A percentile compares a stretch with the other conserved stretches of the same genome.
Conservation (phyloP, 2,888 invertebrate species). For the Megastigmus dorsalis region DNA sequence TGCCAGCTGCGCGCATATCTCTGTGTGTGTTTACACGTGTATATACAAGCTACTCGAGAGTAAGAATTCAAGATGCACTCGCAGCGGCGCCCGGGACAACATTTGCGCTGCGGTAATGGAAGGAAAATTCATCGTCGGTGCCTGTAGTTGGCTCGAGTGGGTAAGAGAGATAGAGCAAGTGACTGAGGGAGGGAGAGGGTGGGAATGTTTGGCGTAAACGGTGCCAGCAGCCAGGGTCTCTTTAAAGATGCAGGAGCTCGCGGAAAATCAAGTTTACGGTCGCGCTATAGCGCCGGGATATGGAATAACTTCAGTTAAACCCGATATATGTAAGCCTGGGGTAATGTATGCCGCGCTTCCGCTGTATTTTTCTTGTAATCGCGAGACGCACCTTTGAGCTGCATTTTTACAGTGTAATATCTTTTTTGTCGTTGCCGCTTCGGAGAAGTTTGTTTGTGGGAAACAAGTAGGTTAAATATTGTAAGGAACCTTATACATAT, state of each 20-base stretch:
- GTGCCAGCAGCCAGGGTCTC: background rate
- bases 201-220: slow-evolving; percentile 1
- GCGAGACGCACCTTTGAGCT: too few species aligned
- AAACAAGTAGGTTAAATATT: too few species aligned
- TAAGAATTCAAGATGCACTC: slow-evolving; percentile 30
- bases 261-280: slow-evolving; percentile 32
- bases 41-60: background rate
- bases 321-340: background rate
- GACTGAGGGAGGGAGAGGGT: background rate
- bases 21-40: background rate
- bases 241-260: slow-evolving; percentile 30
- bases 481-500: too few species aligned
- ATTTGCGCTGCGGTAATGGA: slow-evolving; percentile 43
- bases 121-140: slow-evolving; percentile 39
- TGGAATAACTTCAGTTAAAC: slow-evolving; percentile 3
- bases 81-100: background rate
- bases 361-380: background rate
- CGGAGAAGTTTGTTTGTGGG: too few species aligned
- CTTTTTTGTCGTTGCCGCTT: too few species aligned
- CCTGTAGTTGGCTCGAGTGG: background rate
- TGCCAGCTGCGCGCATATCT: too few species aligned
- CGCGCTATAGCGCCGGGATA: background rate
- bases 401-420: too few species aligned
- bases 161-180: too few species aligned
- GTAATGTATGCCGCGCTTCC: background rate